Evolutionary conservation across 2,113 vertebrate genomes (phyloP).

Genomic region (Myrmophylax atrothorax): DNA sequence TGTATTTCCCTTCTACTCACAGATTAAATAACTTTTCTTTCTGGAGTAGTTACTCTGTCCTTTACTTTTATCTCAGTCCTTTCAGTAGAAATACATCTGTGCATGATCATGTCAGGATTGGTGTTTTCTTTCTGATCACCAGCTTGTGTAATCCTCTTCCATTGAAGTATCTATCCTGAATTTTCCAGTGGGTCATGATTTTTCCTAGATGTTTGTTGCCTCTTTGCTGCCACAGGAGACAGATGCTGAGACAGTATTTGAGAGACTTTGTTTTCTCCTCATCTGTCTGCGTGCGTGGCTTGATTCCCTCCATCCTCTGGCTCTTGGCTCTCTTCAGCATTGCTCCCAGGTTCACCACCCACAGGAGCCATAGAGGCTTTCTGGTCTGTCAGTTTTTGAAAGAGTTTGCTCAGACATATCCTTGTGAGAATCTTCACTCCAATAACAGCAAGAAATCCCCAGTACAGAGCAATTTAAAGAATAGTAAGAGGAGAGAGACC

Average conservation of each 20-base stretch:
- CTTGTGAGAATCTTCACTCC: slow-evolving; percentile 37
- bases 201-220: not conserved
- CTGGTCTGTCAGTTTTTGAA: slow-evolving; percentile 38
- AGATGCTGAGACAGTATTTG: not conserved
- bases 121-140: not conserved
- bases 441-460: slow-evolving; percentile 1
- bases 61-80: not conserved
- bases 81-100: not conserved
- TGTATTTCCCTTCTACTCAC: not conserved
- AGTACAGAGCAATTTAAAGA: not conserved
- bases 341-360: slow-evolving; percentile 1
- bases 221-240: not conserved
- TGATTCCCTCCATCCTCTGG: not conserved
- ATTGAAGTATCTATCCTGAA: not conserved
- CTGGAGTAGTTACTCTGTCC: not conserved
- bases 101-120: not conserved
- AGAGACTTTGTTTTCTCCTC: slow-evolving; percentile 25
- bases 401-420: slow-evolving; percentile 20
- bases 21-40: not conserved
- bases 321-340: not conserved
- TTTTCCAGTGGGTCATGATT: not conserved
- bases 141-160: not conserved
- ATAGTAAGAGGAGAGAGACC: slow-evolving; percentile 11
- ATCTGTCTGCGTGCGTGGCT: not conserved
- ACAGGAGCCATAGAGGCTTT: not conserved